Evolutionary conservation across 2,113 vertebrate species (phyloP), one percentile per base, ranked within the genome.

Genomic region (Mesoclemmys tuberculata): DNA sequence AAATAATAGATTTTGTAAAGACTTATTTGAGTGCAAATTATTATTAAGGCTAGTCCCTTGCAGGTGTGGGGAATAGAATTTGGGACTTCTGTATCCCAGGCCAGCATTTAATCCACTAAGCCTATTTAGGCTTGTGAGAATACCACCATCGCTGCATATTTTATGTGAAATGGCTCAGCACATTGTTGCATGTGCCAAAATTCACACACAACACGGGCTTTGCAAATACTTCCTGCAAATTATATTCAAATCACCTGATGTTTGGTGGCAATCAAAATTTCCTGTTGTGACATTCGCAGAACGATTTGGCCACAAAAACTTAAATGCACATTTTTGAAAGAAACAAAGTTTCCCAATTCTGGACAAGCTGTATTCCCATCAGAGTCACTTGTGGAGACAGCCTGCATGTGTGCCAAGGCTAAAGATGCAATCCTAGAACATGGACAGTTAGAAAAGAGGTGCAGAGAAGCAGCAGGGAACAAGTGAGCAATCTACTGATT

Each of bases 141-240:
- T 95, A 94, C 96, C 97, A 97, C 96, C 97, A 96, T 95, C 96
- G 96, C 96, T 94, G 92, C 92, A 14, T 96, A 96, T 95, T 96
- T 95, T 95, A 96, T 96, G 96, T 97, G 97, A 89, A 94, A 93
- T 96, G 95, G 9, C 96, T 93, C 55, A 0, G 80, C 77, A 3
- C 51, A 3, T 44, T 61, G 88, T 4, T 94, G 80, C 3, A 1
- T 0, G 44, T 95, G 96, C 95, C 95, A 96, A 51, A 82, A 97
- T 94, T 96, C 48, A 26, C 95, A 92, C 94, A 92, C 94, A 93
- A 94, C 96, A 21, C 95, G 92, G 96, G 24, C 41, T 77, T 77
- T 77, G 26, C 24, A 44, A 44, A 44, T 41, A 41, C 93, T 97
- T 96, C 97, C 96, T 95, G 77, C 97, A 97, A 97, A 91, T 88